These are phyloP conservation scores for Amphipoea lucens DNA, from an alignment of 2,888 invertebrate species.

Conservation along the genomic window DNA sequence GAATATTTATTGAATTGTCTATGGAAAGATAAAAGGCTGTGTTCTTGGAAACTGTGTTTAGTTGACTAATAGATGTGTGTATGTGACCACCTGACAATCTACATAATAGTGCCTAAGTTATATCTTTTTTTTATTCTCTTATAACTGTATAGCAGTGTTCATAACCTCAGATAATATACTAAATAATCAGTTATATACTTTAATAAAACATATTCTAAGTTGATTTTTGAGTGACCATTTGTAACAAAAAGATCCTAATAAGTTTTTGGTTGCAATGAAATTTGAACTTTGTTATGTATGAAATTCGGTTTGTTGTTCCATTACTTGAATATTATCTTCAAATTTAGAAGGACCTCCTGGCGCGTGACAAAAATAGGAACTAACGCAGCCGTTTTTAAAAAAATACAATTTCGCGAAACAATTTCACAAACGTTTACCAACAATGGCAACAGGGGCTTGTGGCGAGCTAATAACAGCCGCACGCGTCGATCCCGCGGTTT, in stretches of 20 bases:
- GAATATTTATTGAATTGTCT: slow-evolving; percentile 51
- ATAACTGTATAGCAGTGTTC: neutral
- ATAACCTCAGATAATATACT: too few species aligned
- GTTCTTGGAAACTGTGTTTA: neutral
- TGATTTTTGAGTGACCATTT: too few species aligned
- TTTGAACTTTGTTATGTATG: too few species aligned
- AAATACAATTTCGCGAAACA: neutral
- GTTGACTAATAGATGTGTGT: neutral
- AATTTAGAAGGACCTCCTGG: neutral
- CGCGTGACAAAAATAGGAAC: neutral
- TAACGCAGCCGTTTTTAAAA: neutral
- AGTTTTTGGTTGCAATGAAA: too few species aligned
- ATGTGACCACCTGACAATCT: neutral
- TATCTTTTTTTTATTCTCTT: neutral
- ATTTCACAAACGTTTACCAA: neutral
- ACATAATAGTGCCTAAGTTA: neutral
- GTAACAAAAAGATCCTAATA: too few species aligned
- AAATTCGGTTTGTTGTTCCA: too few species aligned
- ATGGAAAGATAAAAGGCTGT: neutral
- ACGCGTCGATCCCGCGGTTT: too few species aligned
- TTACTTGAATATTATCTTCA: too few species aligned
- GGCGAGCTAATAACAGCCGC: neutral
- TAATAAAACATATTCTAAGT: too few species aligned
- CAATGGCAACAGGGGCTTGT: neutral
- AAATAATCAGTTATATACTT: too few species aligned